Evolutionary conservation across 64 coral and sea anemone genomes (phyloP), one percentile per base, ranked within the genome.

Genomic region (Catalaphyllia jardinei): DNA sequence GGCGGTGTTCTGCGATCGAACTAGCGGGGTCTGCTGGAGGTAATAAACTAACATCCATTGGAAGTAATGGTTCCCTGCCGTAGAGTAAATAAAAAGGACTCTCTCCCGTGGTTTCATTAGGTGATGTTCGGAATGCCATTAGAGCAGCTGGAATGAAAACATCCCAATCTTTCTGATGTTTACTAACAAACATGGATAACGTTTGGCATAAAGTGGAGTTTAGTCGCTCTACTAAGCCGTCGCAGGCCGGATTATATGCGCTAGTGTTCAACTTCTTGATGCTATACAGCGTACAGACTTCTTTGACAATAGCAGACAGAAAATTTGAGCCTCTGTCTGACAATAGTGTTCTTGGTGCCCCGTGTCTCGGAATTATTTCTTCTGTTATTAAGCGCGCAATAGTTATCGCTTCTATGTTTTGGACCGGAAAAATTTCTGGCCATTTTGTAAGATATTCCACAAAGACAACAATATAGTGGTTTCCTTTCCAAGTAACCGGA

Each of bases 401-500:
- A 3, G 72, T 74, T 13, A 25, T 20, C 5, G 90, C 90, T 20
- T 31, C 65, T 3, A 52, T 86, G 30, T 74, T 49, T 27, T 71
- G 0, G n/a, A n/a, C n/a, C 86, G n/a, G n/a, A n/a, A n/a, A n/a
- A 64, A 28, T 71, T 39, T 92, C 90, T 0, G 59, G 54, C 90
- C 90, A 92, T 38, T 67, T 31, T 2, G 80, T 86, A 2, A 79
- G 25, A 52, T 92, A 92, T 30, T 92, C 83, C 5, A 64, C 76
- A 16, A 92, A 86, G 11, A 92, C 90, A 0, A 92, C 24, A 76
- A 92, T 86, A 31, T 92, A 86, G n/a, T 54, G 72, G 74, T 92
- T 92, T 11, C 89, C 90, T 63, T 18, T 18, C 19, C 19, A 18
- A 22, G 61, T 18, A 4, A 22, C 14, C 2, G 89, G 89, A 22